These are phyloP conservation scores for Zaprionus africanus DNA, from an alignment of 1,140 invertebrate species.

Conservation along the genomic window DNA sequence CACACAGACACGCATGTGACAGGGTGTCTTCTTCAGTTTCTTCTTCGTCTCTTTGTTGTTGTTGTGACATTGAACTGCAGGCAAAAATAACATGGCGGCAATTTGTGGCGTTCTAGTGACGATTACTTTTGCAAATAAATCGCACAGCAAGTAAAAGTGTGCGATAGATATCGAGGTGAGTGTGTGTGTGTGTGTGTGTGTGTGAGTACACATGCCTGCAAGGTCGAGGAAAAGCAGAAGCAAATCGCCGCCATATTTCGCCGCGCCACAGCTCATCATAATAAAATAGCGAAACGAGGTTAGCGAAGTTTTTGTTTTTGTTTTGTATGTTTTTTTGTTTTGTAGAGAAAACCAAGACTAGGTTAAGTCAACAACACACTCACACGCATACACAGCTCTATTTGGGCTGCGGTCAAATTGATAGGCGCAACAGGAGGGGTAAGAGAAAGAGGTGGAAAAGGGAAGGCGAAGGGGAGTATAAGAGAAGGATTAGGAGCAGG, in stretches of 20 bases:
- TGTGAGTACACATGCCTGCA: conserved; percentile 33
- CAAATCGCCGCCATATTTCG: conserved; percentile 9
- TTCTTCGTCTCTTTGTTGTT: not conserved
- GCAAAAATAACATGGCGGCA: conserved; percentile 41
- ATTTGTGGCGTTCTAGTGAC: conserved; percentile 43
- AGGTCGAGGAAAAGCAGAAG: conserved; percentile 39
- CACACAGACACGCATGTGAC: not conserved
- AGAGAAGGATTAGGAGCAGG: not conserved
- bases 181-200: not conserved
- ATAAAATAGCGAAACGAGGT: conserved; percentile 43
- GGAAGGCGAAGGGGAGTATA: not conserved
- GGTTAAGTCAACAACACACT: conserved; percentile 31
- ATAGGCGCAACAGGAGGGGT: not conserved
- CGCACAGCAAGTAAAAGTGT: conserved; percentile 30
- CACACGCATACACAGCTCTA: conserved; percentile 5
- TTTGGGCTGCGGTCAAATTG: conserved; percentile 18
- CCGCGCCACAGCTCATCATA: conserved; percentile 20
- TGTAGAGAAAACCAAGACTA: conserved; percentile 29
- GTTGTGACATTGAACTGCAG: conserved; percentile 47
- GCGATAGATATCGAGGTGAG: conserved; percentile 19
- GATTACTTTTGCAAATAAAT: conserved; percentile 50
- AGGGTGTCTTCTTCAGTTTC: not conserved
- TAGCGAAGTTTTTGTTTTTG: conserved; percentile 27
- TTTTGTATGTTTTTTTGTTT: conserved; percentile 10
- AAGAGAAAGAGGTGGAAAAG: not conserved